phyloP scores from a whole-genome alignment of 2,113 vertebrate species.

The Anarhynchus alexandrinus region DNA sequence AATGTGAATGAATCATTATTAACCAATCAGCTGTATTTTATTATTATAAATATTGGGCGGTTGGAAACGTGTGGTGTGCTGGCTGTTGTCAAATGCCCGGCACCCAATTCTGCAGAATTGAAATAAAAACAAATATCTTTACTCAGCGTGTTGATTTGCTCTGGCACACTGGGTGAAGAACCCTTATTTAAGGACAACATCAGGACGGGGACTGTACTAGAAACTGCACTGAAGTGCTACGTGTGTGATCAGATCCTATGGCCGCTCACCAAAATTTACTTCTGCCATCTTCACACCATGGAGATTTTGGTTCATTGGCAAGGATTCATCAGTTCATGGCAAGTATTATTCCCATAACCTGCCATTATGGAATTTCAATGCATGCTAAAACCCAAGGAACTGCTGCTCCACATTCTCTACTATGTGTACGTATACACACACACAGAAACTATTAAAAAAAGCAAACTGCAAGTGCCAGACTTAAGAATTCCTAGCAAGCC shows the following conservation, averaged over 20 bases:
- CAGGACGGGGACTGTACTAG: neutral
- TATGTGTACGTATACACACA: neutral
- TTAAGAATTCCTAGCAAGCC: neutral
- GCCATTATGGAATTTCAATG: neutral
- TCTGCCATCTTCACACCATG: neutral
- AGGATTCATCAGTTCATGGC: too few relatives aligned
- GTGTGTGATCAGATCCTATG: fast-evolving
- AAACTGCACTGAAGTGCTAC: neutral
- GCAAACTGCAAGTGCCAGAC: neutral
- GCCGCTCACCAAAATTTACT: neutral
- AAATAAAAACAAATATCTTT: neutral
- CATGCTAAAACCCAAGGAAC: neutral
- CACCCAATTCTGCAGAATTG: neutral
- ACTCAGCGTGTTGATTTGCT: neutral
- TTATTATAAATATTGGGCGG: neutral
- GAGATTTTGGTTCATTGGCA: neutral
- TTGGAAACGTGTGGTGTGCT: neutral
- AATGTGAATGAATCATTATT: neutral
- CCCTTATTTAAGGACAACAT: neutral
- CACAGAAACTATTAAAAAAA: neutral
- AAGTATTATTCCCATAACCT: neutral
- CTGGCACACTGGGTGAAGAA: neutral
- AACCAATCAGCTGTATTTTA: neutral
- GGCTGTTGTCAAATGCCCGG: neutral
- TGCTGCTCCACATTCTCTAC: neutral